phyloP scores from a whole-genome alignment of 2,113 vertebrate species.

The Agapornis roseicollis region DNA sequence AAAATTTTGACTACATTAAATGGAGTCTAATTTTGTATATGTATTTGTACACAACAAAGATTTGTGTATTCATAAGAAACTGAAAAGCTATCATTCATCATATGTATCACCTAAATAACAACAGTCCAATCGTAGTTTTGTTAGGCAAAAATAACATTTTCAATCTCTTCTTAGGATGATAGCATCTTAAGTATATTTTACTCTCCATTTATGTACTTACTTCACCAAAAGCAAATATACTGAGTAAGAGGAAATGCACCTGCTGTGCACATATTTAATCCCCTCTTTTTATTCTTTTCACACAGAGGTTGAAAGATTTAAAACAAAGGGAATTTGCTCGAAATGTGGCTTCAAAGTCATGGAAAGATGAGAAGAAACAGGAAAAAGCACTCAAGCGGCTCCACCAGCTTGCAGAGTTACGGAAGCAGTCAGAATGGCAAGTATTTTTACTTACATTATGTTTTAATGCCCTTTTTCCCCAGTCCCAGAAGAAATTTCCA shows the following conservation, averaged over 20 bases:
- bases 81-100: neutral
- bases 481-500: neutral
- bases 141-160: neutral
- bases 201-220: neutral
- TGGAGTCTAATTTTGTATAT: neutral
- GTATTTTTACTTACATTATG: neutral
- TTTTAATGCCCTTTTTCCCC: neutral
- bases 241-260: neutral
- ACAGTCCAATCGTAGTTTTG: neutral
- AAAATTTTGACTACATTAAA: neutral
- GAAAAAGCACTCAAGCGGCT: slow-evolving; percentile 93
- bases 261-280: neutral
- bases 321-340: slow-evolving; percentile 98
- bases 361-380: slow-evolving; percentile 98
- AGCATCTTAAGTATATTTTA: neutral
- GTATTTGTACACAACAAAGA: neutral
- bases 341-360: slow-evolving; percentile 97
- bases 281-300: slow-evolving; percentile 17
- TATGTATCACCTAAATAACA: neutral
- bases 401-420: slow-evolving; percentile 90
- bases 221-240: neutral
- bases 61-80: neutral
- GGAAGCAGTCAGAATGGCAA: slow-evolving; percentile 89
- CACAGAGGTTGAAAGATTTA: slow-evolving; percentile 94
- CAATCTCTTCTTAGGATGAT: neutral